Conservation (phyloP, 92 coral and sea anemone genomes). For the Paragorgia papillata region DNA sequence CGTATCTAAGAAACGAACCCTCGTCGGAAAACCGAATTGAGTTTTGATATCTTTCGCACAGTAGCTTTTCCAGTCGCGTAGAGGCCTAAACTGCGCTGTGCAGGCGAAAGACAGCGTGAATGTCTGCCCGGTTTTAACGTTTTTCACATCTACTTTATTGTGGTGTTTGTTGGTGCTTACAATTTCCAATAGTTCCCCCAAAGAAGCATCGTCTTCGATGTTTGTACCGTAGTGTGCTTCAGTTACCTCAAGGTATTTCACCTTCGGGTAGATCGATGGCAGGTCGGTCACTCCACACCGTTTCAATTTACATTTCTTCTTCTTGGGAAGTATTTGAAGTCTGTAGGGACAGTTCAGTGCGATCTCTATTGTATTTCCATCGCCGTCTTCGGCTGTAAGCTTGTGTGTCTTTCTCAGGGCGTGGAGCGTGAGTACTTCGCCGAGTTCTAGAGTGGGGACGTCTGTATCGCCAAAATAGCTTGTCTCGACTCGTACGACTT, state of each 20-base stretch:
- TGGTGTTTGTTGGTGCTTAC: not conserved
- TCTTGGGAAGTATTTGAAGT: slow-evolving; percentile 43
- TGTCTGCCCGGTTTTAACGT: not conserved
- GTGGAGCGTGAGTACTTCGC: slow-evolving; percentile 47
- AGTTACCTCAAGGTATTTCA: slow-evolving; percentile 16
- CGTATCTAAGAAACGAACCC: slow-evolving; percentile 14
- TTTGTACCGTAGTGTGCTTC: slow-evolving; percentile 7
- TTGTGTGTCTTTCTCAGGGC: slow-evolving; percentile 2
- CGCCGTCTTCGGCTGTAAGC: slow-evolving; percentile 36
- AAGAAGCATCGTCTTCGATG: not conserved
- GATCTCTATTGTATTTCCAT: slow-evolving; percentile 9
- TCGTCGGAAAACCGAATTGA: slow-evolving; percentile 6
- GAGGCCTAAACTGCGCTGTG: slow-evolving; percentile 10
- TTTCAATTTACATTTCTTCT: not conserved
- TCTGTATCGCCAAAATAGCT: slow-evolving; percentile 41
- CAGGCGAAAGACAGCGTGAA: slow-evolving; percentile 3
- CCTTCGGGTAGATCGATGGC: slow-evolving; percentile 1
- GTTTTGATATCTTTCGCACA: slow-evolving; percentile 19
- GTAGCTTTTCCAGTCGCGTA: slow-evolving; percentile 14
- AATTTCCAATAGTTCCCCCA: slow-evolving; percentile 19
- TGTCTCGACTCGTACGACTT: slow-evolving; percentile 39
- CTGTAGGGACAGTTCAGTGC: slow-evolving; percentile 20
- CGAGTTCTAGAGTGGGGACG: slow-evolving; percentile 22
- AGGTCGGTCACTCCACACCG: slow-evolving; percentile 1
- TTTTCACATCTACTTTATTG: slow-evolving; percentile 8